Base-by-base conservation (phyloP, 2,888 invertebrate species). In the Drosophila nigricruria region DNA sequence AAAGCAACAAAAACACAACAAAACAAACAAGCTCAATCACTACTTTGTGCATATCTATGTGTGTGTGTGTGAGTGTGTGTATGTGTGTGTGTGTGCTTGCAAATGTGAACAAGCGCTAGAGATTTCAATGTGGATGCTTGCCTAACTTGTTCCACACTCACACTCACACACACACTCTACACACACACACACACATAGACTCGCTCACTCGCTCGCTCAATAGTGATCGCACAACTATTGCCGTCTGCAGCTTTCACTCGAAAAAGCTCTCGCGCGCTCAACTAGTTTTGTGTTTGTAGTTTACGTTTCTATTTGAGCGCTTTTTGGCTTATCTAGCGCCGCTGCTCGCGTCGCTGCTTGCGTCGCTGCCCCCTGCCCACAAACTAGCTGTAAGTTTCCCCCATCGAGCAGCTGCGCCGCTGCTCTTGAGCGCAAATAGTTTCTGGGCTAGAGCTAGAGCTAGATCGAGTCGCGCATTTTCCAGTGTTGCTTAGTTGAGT, bases 341-440 rank as follows among this genome's bases (percentile, higher is more conserved):
- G 23, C 25, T 23, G 43, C 16, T 47, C n/a, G 38, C 57, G n/a
- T n/a, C n/a, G 30, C 8, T 30, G 30, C 8, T 8, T 8, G 30
- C 30, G 25, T 42, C 72, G 18, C 43, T 30, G 50, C 18, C 43
- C 71, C 16, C 38, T 36, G 50, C 20, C 56, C 23, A 12, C 52
- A 68, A 69, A 73, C 69, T 73, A 77, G 75, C 74, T 62, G 70
- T 62, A 58, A 70, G 77, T 77, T 73, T 73, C 56, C 36, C 54
- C 47, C 53, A 18, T 20, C 45, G 43, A 56, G 67, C 49, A 50
- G 60, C n/a, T 43, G 36, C 42, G 57, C 5, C 43, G 36, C 38
- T 53, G 50, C 80, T 80, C 67, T 81, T 82, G 86, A 88, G 85
- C 66, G 68, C 27, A 70, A 80, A 86, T 81, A 83, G 84, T 83